Evolutionary conservation across 2,113 vertebrate species (phyloP).

Genomic region (Otis tarda): DNA sequence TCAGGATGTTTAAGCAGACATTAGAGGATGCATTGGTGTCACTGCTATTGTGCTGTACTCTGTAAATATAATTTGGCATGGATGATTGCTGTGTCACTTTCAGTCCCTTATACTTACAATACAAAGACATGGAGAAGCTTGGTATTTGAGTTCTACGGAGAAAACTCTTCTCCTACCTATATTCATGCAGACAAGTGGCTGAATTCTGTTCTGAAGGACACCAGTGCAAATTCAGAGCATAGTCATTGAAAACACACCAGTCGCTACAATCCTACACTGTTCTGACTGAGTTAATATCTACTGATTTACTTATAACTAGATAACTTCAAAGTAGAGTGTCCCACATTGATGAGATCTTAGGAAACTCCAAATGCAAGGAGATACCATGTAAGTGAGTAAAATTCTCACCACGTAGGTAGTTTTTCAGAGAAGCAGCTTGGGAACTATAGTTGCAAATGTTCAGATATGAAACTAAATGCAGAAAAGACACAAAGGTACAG

Average conservation of each 20-base stretch:
- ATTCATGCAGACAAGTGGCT: not conserved
- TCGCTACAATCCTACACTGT: not conserved
- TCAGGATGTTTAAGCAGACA: slow-evolving; percentile 25
- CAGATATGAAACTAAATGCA: not conserved
- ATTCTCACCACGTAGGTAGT: not conserved
- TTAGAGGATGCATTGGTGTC: slow-evolving; percentile 1
- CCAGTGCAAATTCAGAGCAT: not conserved
- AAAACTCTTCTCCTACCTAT: not conserved
- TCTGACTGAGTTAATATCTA: not conserved
- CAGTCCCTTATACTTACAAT: not conserved
- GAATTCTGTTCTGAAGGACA: not conserved
- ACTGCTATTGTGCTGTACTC: not conserved
- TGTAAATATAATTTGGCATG: not conserved
- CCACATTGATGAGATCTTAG: not conserved
- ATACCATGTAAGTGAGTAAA: not conserved
- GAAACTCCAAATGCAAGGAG: not conserved
- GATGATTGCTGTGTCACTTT: not conserved
- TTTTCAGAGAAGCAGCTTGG: not conserved
- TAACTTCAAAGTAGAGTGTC: not conserved
- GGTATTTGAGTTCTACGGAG: not conserved
- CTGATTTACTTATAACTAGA: not conserved
- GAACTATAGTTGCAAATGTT: not conserved
- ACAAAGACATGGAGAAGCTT: not conserved
- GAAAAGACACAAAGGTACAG: not conserved
- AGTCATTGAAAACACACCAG: not conserved